A percentile compares a stretch with the other conserved stretches of the same genome.
Conservation (phyloP, 2,797 vertebrate genomes). For the Tiaroga cobitis region DNA sequence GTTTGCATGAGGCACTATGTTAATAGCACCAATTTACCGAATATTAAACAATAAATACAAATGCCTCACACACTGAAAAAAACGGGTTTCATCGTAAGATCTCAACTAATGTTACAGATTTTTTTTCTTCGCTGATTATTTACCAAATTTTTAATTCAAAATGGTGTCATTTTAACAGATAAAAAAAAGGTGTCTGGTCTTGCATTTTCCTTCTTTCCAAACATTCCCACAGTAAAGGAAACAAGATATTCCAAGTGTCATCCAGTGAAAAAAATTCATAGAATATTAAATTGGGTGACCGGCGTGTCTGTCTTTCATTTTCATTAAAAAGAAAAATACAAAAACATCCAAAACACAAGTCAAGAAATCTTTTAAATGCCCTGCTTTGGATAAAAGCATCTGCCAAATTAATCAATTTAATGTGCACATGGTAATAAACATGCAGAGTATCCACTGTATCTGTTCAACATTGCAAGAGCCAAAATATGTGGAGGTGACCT, state of each 20-base stretch:
- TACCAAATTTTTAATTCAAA: not conserved
- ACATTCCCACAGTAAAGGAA: not conserved
- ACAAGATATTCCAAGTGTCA: not conserved
- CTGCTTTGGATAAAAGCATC: not conserved
- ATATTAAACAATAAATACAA: not conserved
- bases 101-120: not conserved
- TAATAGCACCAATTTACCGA: not conserved
- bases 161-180: not conserved
- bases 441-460: not conserved
- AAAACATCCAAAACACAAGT: not conserved
- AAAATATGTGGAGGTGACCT: conserved; percentile 19
- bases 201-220: not conserved
- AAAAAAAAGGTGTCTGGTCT: not conserved
- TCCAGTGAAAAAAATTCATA: not conserved
- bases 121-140: not conserved
- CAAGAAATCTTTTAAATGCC: not conserved
- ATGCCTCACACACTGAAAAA: not conserved
- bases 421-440: not conserved
- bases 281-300: not conserved
- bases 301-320: not conserved
- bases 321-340: not conserved
- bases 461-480: not conserved
- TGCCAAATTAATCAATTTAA: not conserved
- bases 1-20: not conserved
- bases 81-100: not conserved